Conservation (phyloP, 2,888 invertebrate genomes). For the Labia minor region DNA sequence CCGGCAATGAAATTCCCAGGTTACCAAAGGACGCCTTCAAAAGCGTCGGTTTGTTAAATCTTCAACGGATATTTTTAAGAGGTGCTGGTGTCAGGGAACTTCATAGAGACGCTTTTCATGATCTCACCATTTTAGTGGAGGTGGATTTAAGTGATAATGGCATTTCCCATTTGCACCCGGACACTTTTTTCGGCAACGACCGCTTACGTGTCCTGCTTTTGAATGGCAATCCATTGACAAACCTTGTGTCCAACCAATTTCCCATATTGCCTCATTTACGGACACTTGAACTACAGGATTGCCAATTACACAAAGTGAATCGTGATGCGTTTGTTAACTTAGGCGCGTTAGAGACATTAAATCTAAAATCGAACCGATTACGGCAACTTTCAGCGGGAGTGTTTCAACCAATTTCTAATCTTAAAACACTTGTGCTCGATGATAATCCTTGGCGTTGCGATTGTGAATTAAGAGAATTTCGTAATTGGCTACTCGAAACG, state of each 20-base stretch:
- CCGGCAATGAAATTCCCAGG: constrained; percentile 64
- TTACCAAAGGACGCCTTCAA: constrained; percentile 70
- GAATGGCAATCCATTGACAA: constrained; percentile 70
- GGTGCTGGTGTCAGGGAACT: constrained; percentile 64
- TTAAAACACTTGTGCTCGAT: constrained; percentile 70
- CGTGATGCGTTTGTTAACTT: constrained; percentile 66
- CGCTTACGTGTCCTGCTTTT: constrained; percentile 64
- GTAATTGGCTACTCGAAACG: constrained; percentile 70
- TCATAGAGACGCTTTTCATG: constrained; percentile 74
- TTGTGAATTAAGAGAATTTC: constrained; percentile 70
- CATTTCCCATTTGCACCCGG: constrained; percentile 58
- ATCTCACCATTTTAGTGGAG: constrained; percentile 74
- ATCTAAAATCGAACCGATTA: constrained; percentile 70
- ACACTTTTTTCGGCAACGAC: constrained; percentile 76
- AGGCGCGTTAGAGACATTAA: constrained; percentile 60
- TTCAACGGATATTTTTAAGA: constrained; percentile 71
- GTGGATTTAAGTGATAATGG: constrained; percentile 77
- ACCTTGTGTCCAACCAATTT: constrained; percentile 65
- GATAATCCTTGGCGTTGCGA: constrained; percentile 87
- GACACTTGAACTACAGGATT: constrained; percentile 68
- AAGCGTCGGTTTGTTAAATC: constrained; percentile 63
- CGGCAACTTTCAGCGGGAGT: constrained; percentile 55
- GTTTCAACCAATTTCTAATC: constrained; percentile 58
- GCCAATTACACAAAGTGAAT: constrained; percentile 63
- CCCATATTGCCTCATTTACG: constrained; percentile 69